Base-by-base conservation (phyloP, 2,797 vertebrate genomes). In the Cynopterus sphinx region DNA sequence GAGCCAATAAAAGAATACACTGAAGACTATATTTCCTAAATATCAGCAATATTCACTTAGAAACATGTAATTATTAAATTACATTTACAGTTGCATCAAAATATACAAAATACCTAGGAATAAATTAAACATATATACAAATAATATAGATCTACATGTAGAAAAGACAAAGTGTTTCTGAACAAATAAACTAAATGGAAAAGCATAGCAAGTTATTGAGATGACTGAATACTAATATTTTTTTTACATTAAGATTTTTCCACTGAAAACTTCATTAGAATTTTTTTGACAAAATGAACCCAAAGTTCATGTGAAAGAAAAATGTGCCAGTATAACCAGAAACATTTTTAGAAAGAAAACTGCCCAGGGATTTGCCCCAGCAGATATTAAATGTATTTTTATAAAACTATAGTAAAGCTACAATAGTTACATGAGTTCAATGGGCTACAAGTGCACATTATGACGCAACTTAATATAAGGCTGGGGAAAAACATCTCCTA, bases 341-440 rank as follows among this genome's bases (percentile, higher is more conserved):
- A 94, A 87, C 11, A 70, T 51, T 86, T 86, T 95, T 67, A 95
- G 78, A 94, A 95, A 81, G 53, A 92, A 84, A 87, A 74, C 49
- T 84, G 16, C 6, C 28, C 28, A 13, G 6, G 11, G 16, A 83
- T 87, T 93, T 87, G 6, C 65, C 21, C 46, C 26, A 53, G 46
- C 9, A 94, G 59, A 71, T 67, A n/a, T 74, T 90, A 78, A 89
- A 49, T 39, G 13, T 70, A 70, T 87, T 93, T 96, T 86, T 95
- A 46, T 70, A 87, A 94, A 95, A 4, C 43, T 90, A 79, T 67
- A 90, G 10, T 84, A 91, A 90, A 70, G 3, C 39, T 84, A 84
- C 46, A 83, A 63, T 73, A 92, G 87, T 90, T 79, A 70, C 12
- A 53, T 9, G 12, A 87, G 31, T 87, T 85, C 67, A 59, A 19